Evolutionary conservation across 2,797 vertebrate genomes (phyloP).

Genomic region (Oreochromis mossambicus): DNA sequence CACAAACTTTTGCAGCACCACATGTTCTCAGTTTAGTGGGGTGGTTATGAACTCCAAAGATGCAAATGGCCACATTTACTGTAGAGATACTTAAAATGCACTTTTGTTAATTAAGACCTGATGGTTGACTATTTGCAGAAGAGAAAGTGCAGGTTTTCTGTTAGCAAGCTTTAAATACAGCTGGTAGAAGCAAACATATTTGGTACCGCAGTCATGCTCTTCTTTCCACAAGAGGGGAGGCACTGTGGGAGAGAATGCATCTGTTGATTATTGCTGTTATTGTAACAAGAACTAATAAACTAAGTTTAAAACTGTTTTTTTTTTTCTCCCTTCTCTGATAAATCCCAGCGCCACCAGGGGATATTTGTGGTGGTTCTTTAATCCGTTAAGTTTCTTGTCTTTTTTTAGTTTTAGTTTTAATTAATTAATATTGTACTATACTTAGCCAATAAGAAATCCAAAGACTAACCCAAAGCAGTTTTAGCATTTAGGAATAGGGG

Average conservation of each 20-base stretch:
- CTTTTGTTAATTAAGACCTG: constrained; percentile 23
- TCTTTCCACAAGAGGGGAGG: not conserved
- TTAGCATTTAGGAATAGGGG: not conserved
- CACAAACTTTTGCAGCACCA: not conserved
- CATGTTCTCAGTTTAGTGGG: not conserved
- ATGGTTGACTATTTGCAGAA: not conserved
- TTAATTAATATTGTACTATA: not conserved
- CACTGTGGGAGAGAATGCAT: not conserved
- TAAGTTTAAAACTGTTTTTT: not conserved
- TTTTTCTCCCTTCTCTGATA: not conserved
- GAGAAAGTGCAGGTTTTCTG: not conserved
- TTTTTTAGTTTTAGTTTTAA: not conserved
- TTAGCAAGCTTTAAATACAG: not conserved
- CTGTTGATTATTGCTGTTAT: not conserved
- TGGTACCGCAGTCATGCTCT: not conserved
- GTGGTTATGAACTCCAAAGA: not conserved
- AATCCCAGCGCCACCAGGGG: not conserved
- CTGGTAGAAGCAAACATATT: not conserved
- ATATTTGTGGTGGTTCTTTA: not conserved
- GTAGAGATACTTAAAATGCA: constrained; percentile 19
- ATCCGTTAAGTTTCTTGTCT: not conserved
- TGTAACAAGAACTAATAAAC: not conserved
- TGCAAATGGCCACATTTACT: not conserved
- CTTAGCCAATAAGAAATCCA: not conserved
- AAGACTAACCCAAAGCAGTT: not conserved